phyloP scores from a whole-genome alignment of 2,888 invertebrate genomes.

The Tipula helvola region DNA sequence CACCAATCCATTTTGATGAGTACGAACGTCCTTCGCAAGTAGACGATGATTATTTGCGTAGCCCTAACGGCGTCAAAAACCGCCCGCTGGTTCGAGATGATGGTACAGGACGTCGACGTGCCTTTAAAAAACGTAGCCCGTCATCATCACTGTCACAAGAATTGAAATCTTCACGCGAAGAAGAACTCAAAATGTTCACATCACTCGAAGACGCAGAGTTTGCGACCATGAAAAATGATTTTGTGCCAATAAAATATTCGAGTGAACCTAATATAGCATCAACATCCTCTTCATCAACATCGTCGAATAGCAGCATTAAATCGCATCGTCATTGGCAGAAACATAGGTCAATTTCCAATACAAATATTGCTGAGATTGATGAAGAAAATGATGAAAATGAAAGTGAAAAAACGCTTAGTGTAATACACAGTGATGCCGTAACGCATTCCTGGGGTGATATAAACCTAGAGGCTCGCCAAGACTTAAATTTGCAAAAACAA shows the following conservation, averaged over 20 bases:
- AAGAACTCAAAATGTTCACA: slow-evolving; percentile 50
- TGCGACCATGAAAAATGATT: slow-evolving; percentile 29
- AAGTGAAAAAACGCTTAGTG: background rate
- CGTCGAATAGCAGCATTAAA: slow-evolving; percentile 16
- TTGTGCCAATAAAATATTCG: slow-evolving; percentile 29
- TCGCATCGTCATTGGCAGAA: slow-evolving; percentile 29
- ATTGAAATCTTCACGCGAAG: slow-evolving; percentile 48
- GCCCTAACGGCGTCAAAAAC: slow-evolving; percentile 52
- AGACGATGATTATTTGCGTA: slow-evolving; percentile 38
- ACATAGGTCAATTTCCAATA: slow-evolving; percentile 26
- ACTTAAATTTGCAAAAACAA: slow-evolving; percentile 32
- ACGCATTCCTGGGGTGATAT: slow-evolving; percentile 33
- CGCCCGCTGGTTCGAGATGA: slow-evolving; percentile 47
- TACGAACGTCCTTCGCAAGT: slow-evolving; percentile 36
- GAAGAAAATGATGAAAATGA: slow-evolving; percentile 17
- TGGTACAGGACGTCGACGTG: slow-evolving; percentile 46
- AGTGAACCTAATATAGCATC: slow-evolving; percentile 29
- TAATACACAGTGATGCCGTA: slow-evolving; percentile 21
- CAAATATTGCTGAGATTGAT: slow-evolving; percentile 10
- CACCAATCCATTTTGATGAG: slow-evolving; percentile 42
- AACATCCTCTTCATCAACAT: slow-evolving; percentile 26
- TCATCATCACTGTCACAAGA: slow-evolving; percentile 46
- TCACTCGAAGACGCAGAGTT: slow-evolving; percentile 50
- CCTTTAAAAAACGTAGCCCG: slow-evolving; percentile 46
- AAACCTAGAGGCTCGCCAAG: slow-evolving; percentile 29